Evolutionary conservation across 37 sponge, comb jelly and placozoan genomes (phyloP), one percentile per base, ranked within the genome.

Genomic region (Hexactinellida sp.): DNA sequence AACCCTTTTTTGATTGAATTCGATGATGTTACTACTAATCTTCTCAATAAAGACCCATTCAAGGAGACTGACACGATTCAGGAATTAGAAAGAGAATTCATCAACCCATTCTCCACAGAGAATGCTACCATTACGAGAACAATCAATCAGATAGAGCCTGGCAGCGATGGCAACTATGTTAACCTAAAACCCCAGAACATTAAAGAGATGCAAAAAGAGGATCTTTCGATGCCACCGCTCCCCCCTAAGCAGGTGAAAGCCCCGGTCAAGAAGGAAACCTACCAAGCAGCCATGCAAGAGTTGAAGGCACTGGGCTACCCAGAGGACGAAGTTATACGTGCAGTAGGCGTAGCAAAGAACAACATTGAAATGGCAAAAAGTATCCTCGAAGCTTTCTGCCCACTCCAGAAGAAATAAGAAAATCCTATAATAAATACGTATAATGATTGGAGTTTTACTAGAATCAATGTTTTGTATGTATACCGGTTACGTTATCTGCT

Each of bases 331-430:
- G 83, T 95, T 0, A 87, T 87, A 21, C 76, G 93, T 7, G 95
- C 95, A 0, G 36, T 95, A 54, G 55, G 87, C 0, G 86, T 95
- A 0, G 83, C 95, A 0, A 71, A 82, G 36, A 88, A 91, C 32
- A 88, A 95, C 54, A 63, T 54, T 28, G 51, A 87, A 19, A 55
- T 92, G 37, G 93, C 93, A 24, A 82, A 88, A 41, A 84, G 36
- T 1, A 95, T 95, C 38, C 84, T 95, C 9, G 36, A 88, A 28
- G 91, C 89, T 30, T 95, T 95, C 91, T 93, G 91, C n/a, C 25
- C 1, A 0, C 36, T 55, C 32, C 1, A 30, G 5, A n/a, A n/a
- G n/a, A 38, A 83, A 83, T 83, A 83, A 83, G 32, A 38, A 10
- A 23, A 38, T 23, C 16, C 36, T 35, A n/a, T n/a, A 16, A 82